A percentile compares a stretch with the other conserved stretches of the same genome.
Conservation (phyloP, 2,888 invertebrate species). For the Lordiphosa andalusiaca region DNA sequence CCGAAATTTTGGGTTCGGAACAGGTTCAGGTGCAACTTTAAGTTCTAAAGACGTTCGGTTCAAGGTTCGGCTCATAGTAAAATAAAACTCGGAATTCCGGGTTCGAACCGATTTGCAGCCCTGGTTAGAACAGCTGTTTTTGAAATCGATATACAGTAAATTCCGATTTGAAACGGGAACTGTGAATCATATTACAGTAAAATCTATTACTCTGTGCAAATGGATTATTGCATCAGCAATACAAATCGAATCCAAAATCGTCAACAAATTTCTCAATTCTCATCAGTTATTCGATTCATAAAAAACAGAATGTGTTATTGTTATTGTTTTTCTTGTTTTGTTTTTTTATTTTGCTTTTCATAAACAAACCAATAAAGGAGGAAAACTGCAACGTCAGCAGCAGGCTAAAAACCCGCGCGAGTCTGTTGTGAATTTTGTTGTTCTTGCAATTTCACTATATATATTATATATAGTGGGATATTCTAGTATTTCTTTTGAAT, state of each 20-base stretch:
- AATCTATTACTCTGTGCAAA: constrained; percentile 21
- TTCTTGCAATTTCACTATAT: constrained; percentile 23
- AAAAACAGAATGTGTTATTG: constrained; percentile 14
- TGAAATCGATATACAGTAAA: background rate
- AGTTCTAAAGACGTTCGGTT: too few relatives aligned
- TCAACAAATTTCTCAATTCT: constrained; percentile 4
- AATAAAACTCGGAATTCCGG: too few relatives aligned
- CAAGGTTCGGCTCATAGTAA: too few relatives aligned
- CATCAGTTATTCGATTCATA: constrained; percentile 12
- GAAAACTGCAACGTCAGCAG: constrained; percentile 32
- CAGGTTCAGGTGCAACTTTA: too few relatives aligned
- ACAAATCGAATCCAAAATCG: background rate
- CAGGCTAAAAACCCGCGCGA: background rate
- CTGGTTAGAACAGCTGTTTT: too few relatives aligned
- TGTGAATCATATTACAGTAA: background rate
- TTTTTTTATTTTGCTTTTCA: constrained; percentile 7
- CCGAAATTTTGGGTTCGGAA: too few relatives aligned
- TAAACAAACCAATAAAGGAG: constrained; percentile 33
- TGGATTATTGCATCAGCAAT: constrained; percentile 54
- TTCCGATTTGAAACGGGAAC: too few relatives aligned
- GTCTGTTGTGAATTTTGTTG: constrained; percentile 10
- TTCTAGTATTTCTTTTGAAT: constrained; percentile 23
- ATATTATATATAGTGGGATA: constrained; percentile 5
- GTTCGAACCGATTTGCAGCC: too few relatives aligned
- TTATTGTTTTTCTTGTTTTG: constrained; percentile 8